Evolutionary conservation across 2,113 vertebrate species (phyloP).

Genomic region (Hippocampus guttulatus): DNA sequence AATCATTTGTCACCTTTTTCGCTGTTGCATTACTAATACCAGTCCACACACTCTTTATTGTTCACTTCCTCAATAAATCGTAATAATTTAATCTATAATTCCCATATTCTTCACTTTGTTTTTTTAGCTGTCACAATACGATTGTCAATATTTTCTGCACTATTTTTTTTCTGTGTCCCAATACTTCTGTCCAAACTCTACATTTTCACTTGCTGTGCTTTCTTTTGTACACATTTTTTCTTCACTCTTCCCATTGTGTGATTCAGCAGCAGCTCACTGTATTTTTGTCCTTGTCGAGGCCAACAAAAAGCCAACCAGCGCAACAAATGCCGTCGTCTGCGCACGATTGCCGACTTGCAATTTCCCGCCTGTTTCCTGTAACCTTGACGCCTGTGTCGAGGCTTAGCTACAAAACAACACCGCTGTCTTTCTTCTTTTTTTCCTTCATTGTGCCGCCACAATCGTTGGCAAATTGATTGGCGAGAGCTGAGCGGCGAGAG

Average conservation of each 20-base stretch:
- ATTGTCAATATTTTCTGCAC: no score
- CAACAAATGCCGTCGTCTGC: neutral
- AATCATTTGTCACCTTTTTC: no score
- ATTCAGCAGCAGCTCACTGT: no score
- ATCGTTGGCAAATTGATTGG: slow-evolving; percentile 43
- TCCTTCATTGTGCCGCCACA: slow-evolving; percentile 26
- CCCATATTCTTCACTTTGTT: no score
- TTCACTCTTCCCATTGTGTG: neutral
- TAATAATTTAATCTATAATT: no score
- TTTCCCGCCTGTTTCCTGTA: neutral
- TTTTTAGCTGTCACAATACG: no score
- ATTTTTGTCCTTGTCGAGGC: neutral
- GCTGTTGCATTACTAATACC: no score
- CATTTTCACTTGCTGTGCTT: no score
- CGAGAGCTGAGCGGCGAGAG: slow-evolving; percentile 21
- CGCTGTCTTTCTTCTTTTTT: neutral
- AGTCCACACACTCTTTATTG: no score
- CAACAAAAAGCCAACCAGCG: neutral
- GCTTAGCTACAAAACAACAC: slow-evolving; percentile 5
- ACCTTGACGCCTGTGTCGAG: neutral
- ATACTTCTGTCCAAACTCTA: no score
- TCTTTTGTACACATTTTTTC: neutral
- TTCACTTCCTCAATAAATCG: no score
- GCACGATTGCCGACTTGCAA: neutral
- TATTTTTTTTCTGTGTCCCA: no score